A percentile compares a stretch with the other conserved stretches of the same genome.
These are phyloP conservation scores for Gadopsis marmoratus DNA, from an alignment of 2,797 vertebrate genomes.

Conservation along the genomic window DNA sequence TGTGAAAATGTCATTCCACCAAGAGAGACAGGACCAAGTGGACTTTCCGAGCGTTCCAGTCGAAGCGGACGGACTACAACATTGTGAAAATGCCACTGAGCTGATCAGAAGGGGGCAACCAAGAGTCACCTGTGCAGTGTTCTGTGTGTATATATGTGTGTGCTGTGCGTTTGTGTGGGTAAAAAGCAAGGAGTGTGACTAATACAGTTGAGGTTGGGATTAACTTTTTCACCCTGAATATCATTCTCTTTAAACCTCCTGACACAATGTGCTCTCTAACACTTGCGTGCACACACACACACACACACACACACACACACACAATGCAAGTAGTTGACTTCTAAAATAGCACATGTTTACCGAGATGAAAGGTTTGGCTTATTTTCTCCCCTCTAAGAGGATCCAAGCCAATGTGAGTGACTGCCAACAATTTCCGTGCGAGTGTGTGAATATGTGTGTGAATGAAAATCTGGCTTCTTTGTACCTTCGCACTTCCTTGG, in stretches of 20 bases:
- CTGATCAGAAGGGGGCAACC: conserved; percentile 58
- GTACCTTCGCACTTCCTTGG: conserved; percentile 60
- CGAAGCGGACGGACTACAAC: background rate
- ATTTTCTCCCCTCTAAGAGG: conserved; percentile 72
- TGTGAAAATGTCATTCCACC: background rate
- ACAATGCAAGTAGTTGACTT: conserved; percentile 70
- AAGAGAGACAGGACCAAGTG: conserved; percentile 13
- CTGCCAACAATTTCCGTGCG: conserved; percentile 65
- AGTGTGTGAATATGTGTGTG: conserved; percentile 32
- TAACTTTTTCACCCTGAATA: conserved; percentile 71
- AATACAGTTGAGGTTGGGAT: conserved; percentile 72
- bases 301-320: background rate
- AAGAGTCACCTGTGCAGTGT: conserved; percentile 58
- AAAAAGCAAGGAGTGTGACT: conserved; percentile 62
- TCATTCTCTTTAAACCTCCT: conserved; percentile 71
- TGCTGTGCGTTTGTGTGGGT: conserved; percentile 8
- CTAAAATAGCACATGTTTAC: conserved; percentile 78
- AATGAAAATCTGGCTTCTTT: conserved; percentile 57
- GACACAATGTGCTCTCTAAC: conserved; percentile 64
- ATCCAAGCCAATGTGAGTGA: conserved; percentile 71
- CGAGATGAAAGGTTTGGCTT: conserved; percentile 79
- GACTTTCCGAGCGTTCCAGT: background rate
- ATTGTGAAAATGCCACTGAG: background rate
- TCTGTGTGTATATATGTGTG: conserved; percentile 12
- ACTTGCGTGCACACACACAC: conserved; percentile 8